Evolutionary conservation across 2,113 vertebrate species (phyloP), one percentile per base, ranked within the genome.

Genomic region (Pterocles gutturalis): DNA sequence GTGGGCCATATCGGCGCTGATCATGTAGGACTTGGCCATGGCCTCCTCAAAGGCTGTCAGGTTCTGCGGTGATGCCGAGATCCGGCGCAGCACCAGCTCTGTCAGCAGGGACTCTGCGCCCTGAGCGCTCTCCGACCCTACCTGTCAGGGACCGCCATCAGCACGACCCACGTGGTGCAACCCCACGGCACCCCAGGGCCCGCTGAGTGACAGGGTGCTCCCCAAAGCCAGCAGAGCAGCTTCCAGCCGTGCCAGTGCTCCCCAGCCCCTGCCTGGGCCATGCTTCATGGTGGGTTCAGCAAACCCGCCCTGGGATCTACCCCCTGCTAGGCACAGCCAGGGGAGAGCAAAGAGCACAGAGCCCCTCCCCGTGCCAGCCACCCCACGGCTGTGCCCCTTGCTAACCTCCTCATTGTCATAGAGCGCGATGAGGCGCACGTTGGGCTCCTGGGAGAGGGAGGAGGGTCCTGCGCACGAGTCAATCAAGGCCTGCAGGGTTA

Each of bases 1-100:
- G 0, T 99, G 99, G 11, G 99, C 99, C 99, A 99, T 99, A 95
- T 99, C 99, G 0, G 99, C 99, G 3, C 99, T 99, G 98, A 99
- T 99, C 99, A 99, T 99, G 98, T 98, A 99, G 93, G 99, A 99
- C 61, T 98, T 98, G 36, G 99, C 99, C 62, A 98, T 95, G 1
- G 99, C 99, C 96, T 99, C 99, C 97, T 99, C 99, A 2, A 99
- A 99, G 75, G 99, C 99, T 0, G 99, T 99, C 90, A 98, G 96
- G 96, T 99, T 99, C 55, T 98, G 97, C 0, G 98, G n/a, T 0
- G 98, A 98, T 34, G 98, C 91, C 0, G 99, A 98, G 94, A 99
- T 98, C 22, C 99, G 99, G 54, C 98, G 99, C 67, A 99, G 98
- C 76, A 99, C 98, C 93, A 99, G 97, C 98, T 99, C 99, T 0